Conservation (phyloP, 92 coral and sea anemone genomes). For the Blastomussa wellsi region DNA sequence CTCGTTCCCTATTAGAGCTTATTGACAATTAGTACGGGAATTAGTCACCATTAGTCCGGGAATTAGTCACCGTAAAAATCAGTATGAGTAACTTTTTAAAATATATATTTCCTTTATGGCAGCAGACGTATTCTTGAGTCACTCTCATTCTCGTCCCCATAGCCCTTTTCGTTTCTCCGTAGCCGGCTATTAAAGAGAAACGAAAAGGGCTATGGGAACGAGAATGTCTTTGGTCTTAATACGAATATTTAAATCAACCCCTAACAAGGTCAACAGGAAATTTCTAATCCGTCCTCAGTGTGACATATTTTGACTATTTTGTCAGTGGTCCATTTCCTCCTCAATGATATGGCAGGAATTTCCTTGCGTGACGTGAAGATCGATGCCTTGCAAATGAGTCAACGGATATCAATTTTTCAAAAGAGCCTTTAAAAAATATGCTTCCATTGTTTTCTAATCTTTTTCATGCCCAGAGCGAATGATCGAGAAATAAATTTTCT, state of each 20-base stretch:
- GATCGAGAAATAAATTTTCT: neutral
- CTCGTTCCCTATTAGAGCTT: too few relatives aligned
- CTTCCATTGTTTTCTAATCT: neutral
- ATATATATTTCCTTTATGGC: neutral
- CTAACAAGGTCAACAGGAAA: neutral
- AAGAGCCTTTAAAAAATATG: neutral
- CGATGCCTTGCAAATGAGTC: neutral
- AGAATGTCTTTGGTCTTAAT: too few relatives aligned
- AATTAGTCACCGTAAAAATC: neutral
- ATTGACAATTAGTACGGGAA: too few relatives aligned
- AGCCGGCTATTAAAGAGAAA: too few relatives aligned
- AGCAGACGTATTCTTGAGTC: neutral
- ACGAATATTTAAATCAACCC: neutral
- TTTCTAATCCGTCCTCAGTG: conserved; percentile 1
- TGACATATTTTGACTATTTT: neutral
- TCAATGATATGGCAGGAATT: neutral
- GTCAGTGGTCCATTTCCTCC: neutral
- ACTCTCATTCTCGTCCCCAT: too few relatives aligned
- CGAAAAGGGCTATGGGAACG: too few relatives aligned
- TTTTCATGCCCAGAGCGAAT: neutral
- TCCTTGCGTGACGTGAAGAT: conserved; percentile 1
- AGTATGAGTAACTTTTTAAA: neutral
- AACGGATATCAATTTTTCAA: neutral
- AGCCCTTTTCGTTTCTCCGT: too few relatives aligned
- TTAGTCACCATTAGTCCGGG: too few relatives aligned